A percentile compares a stretch with the other conserved stretches of the same genome.
phyloP scores from a whole-genome alignment of 2,888 invertebrate species.

The Alsophila aescularia region DNA sequence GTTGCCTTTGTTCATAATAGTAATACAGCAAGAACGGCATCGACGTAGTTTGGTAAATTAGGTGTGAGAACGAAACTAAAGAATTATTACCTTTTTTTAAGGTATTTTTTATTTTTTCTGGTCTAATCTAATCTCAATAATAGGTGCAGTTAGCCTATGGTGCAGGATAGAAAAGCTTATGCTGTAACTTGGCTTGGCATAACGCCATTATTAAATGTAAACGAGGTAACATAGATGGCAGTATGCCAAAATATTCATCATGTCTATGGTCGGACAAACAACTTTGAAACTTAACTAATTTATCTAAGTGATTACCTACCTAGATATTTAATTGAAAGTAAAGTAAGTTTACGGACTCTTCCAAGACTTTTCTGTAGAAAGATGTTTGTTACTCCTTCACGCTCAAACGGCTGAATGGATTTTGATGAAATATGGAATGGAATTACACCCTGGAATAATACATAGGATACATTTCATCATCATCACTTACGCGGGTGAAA shows the following conservation, averaged over 20 bases:
- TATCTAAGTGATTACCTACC: conserved; percentile 5
- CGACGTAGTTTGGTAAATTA: neutral
- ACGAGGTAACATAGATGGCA: conserved; percentile 49
- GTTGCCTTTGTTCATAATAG: conserved; percentile 1
- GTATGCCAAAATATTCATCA: conserved; percentile 42
- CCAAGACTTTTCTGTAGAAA: too few species aligned
- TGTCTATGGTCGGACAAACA: conserved; percentile 28
- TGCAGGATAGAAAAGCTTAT: conserved; percentile 15
- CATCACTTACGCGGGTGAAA: too few species aligned
- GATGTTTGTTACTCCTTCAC: too few species aligned
- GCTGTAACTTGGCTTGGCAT: conserved; percentile 39
- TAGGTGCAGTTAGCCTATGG: neutral
- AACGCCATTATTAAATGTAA: conserved; percentile 43
- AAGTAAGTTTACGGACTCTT: neutral
- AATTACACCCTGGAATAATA: too few species aligned
- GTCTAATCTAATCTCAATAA: neutral
- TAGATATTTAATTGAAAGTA: neutral
- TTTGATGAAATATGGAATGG: too few species aligned
- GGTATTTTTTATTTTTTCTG: too few species aligned
- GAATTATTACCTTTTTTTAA: too few species aligned
- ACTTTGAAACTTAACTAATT: conserved; percentile 38
- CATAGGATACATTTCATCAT: too few species aligned
- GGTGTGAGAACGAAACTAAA: neutral
- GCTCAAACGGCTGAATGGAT: too few species aligned
- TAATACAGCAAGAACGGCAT: neutral